Conservation (phyloP, 2,113 vertebrate species). For the Nesospiza acunhae region DNA sequence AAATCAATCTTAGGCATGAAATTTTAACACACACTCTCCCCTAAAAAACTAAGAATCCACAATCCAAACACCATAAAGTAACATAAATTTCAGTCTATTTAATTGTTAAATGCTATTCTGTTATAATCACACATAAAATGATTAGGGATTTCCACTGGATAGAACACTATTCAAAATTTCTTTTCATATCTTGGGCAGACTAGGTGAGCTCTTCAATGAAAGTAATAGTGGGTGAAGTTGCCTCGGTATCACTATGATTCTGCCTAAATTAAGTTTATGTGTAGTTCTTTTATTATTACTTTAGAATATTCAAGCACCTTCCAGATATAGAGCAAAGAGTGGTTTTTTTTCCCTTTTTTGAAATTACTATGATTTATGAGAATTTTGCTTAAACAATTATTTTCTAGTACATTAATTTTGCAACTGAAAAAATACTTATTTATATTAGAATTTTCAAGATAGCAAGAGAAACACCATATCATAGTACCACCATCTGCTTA, state of each 20-base stretch:
- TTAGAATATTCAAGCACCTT: neutral
- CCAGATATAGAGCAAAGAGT: neutral
- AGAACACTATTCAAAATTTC: neutral
- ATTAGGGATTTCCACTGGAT: neutral
- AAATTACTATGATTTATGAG: neutral
- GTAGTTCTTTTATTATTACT: neutral
- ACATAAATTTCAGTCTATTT: neutral
- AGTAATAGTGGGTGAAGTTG: neutral
- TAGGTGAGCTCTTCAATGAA: neutral
- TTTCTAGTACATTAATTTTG: neutral
- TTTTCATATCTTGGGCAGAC: neutral
- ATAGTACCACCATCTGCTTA: neutral
- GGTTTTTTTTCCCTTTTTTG: neutral
- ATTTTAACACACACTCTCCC: neutral
- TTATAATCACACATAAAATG: neutral
- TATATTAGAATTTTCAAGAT: neutral
- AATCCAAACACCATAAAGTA: neutral
- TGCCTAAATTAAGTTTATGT: neutral
- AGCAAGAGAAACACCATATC: neutral
- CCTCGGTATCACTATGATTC: neutral
- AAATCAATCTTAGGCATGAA: conserved; percentile 61
- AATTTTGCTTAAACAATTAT: neutral
- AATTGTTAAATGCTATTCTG: neutral
- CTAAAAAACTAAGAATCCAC: neutral
- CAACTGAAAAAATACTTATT: neutral